Evolutionary conservation across 2,113 vertebrate genomes (phyloP), one percentile per base, ranked within the genome.

Genomic region (Spea bombifrons): DNA sequence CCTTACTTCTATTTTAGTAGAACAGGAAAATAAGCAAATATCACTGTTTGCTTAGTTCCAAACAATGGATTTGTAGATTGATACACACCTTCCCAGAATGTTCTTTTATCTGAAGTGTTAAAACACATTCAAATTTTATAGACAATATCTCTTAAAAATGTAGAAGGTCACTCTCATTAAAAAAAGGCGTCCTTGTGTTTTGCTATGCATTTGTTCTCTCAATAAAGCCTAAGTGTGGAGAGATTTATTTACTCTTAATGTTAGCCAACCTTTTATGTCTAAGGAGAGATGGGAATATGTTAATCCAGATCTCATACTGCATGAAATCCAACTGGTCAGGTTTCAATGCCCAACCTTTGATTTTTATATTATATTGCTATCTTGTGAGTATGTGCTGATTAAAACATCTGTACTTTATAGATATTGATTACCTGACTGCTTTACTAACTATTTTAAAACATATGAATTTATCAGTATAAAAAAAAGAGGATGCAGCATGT

Each of bases 41-140:
- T 46, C 75, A 77, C 75, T 63, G 59, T 77, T 77, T 77, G 75
- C 70, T 77, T 77, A 77, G 43, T 55, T 68, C 70, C 16, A 61
- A 77, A 71, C 67, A 63, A 61, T 77, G 55, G 49, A 49, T 61
- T 70, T 57, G 66, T 49, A 7, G 66, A 71, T 9, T 69, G 53
- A 48, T 77, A 71, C 67, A 71, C 75, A 77, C 75, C 75, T 77
- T 77, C 46, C 57, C 45, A 68, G 66, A 61, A n/a, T 63, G 67
- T 63, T 77, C 75, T 63, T 76, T 70, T 70, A 67, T 49, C 30
- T 69, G 66, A 77, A 77, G 70, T 50, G 75, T 61, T 77, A 59
- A 12, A 63, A 50, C 46, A 70, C 55, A 75, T 75, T 47, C 44
- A 70, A 16, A 70, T 44, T 77, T 77, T 77, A 77, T 77, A 77